Base-by-base conservation (phyloP, 2,113 vertebrate genomes). In the Catharus minimus region DNA sequence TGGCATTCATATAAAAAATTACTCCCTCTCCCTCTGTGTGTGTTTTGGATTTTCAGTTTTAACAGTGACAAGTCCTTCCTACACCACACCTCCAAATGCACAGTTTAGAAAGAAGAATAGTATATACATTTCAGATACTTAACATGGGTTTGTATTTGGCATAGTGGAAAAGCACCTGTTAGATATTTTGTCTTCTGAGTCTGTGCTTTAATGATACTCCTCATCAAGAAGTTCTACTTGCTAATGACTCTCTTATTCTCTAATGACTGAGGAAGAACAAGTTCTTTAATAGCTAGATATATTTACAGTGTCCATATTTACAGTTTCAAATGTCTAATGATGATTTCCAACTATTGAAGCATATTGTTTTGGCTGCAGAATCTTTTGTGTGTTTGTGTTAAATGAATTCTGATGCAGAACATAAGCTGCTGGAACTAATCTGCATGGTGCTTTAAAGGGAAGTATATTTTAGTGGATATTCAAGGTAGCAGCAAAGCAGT, bases 351-450 rank as follows among this genome's bases (percentile, higher is more conserved):
- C 33, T 73, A 56, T 56, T 77, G 74, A 68, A 79, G 30, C 32
- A 7, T 46, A 79, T 65, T 55, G 27, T 87, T 94, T 86, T 95
- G 66, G 55, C 64, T 93, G 53, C 33, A 43, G 57, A 92, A 82
- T 18, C 26, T 75, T 89, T 86, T 92, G 58, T 52, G 21, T 58
- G 36, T 83, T 90, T 93, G 27, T 71, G 15, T 72, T 82, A 79
- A 86, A 79, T 23, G 52, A 82, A 76, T 91, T 89, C 50, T 67
- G 21, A 62, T 87, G 55, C 41, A 60, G 74, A 94, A 56, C 61
- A 64, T 62, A 90, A 89, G 62, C 69, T 90, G 41, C 61, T 94
- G 73, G 43, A 92, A 65, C 47, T 92, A 69, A 87, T 82, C 67
- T 85, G 43, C n/a, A 8, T 55, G 58, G 15, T 62, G 39, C 60